phyloP scores from a whole-genome alignment of 2,113 vertebrate genomes.

The Menidia beryllina region DNA sequence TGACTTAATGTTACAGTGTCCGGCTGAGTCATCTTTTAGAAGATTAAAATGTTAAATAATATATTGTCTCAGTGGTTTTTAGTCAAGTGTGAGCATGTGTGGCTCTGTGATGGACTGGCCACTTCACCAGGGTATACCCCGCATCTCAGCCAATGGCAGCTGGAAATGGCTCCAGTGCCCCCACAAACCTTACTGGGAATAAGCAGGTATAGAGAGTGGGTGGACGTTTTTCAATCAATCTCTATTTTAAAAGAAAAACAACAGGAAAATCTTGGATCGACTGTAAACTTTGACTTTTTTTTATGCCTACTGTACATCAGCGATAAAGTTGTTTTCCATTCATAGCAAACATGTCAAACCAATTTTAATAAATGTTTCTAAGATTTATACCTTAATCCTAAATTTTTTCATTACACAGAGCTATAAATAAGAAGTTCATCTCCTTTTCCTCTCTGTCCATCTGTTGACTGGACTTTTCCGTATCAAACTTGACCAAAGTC shows the following conservation, averaged over 20 bases:
- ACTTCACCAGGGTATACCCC: no score
- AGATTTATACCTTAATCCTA: constrained; percentile 26
- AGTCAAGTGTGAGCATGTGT: no score
- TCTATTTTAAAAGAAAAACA: constrained; percentile 45
- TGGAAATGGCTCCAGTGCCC: no score
- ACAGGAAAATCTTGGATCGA: constrained; percentile 57
- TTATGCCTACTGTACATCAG: constrained; percentile 7
- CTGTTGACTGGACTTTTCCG: constrained; percentile 67
- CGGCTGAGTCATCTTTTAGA: no score
- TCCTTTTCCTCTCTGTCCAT: constrained; percentile 62
- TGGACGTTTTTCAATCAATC: constrained; percentile 56
- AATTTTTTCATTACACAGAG: constrained; percentile 40
- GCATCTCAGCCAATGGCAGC: no score
- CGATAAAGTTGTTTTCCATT: constrained; percentile 2
- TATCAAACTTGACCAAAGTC: constrained; percentile 79
- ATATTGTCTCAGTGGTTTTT: no score
- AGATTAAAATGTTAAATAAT: no score
- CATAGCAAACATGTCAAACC: not conserved
- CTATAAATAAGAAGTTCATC: constrained; percentile 46
- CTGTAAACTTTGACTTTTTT: constrained; percentile 58
- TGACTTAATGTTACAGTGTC: no score
- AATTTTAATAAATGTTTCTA: constrained; percentile 3
- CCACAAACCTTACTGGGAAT: no score
- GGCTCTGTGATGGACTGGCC: no score
- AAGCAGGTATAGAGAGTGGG: constrained; percentile 52